Evolutionary conservation across 2,113 vertebrate species (phyloP).

Genomic region (Cryptomyrus ogoouensis): DNA sequence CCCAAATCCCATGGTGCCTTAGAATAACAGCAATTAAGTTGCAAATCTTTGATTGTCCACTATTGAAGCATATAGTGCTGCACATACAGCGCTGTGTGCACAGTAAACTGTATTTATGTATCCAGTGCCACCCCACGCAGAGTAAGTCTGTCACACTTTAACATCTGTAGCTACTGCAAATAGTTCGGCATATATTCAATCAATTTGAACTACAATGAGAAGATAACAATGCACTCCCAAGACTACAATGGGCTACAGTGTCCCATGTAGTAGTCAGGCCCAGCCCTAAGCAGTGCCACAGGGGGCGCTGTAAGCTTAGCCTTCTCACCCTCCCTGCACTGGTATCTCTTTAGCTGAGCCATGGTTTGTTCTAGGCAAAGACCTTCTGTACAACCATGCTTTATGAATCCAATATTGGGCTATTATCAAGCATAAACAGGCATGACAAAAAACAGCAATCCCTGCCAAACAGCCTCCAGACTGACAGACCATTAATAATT

Average conservation of each 20-base stretch:
- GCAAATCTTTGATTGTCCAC: not conserved
- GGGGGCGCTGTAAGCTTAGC: not conserved
- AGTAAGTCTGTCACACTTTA: not conserved
- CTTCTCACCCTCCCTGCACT: not conserved
- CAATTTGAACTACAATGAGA: not conserved
- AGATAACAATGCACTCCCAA: not conserved
- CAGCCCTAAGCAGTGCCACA: not conserved
- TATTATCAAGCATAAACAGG: not conserved
- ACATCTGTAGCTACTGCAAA: not conserved
- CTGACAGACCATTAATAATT: not conserved
- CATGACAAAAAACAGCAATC: not conserved
- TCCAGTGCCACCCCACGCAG: not conserved
- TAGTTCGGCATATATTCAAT: not conserved
- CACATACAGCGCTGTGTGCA: not conserved
- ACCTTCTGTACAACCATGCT: not conserved
- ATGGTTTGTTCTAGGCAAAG: not conserved
- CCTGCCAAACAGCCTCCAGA: slow-evolving; percentile 32
- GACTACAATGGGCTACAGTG: not conserved
- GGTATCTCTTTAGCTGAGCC: not conserved
- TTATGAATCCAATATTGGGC: not conserved
- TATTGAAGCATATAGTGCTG: not conserved
- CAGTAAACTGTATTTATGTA: not conserved
- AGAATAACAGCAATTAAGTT: not conserved
- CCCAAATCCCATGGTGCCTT: not conserved
- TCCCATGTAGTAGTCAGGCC: not conserved